Conservation (phyloP, 1,140 invertebrate genomes). For the Coenobita brevimanus region DNA sequence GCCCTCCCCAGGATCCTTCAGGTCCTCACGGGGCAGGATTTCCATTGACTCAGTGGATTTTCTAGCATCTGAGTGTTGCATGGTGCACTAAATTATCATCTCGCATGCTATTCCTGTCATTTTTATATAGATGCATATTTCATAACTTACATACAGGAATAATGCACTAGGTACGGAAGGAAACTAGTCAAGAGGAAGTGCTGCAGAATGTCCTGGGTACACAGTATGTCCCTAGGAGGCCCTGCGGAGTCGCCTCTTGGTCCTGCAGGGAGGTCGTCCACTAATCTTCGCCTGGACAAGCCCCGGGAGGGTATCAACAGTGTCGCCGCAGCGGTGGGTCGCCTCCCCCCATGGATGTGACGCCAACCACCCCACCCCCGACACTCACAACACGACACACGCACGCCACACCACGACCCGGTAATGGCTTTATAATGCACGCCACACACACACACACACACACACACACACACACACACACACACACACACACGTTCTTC, state of each 20-base stretch:
- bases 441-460: background rate
- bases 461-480: background rate
- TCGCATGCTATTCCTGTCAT: no score
- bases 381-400: background rate
- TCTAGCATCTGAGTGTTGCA: no score
- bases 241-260: constrained; percentile 19
- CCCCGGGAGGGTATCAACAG: constrained; percentile 28
- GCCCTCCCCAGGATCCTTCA: constrained; percentile 13
- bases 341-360: constrained; percentile 34
- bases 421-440: no score
- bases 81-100: no score
- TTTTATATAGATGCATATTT: no score
- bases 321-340: constrained; percentile 49
- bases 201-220: no score
- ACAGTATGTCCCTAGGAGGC: background rate
- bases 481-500: background rate
- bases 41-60: no score
- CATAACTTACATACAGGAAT: no score
- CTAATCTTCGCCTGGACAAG: constrained; percentile 49
- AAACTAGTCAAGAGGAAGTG: no score
- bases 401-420: background rate
- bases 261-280: constrained; percentile 48
- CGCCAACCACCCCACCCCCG: background rate
- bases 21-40: no score
- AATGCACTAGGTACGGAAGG: no score